phyloP scores from a whole-genome alignment of 2,113 vertebrate species.

The Microtus oregoni region DNA sequence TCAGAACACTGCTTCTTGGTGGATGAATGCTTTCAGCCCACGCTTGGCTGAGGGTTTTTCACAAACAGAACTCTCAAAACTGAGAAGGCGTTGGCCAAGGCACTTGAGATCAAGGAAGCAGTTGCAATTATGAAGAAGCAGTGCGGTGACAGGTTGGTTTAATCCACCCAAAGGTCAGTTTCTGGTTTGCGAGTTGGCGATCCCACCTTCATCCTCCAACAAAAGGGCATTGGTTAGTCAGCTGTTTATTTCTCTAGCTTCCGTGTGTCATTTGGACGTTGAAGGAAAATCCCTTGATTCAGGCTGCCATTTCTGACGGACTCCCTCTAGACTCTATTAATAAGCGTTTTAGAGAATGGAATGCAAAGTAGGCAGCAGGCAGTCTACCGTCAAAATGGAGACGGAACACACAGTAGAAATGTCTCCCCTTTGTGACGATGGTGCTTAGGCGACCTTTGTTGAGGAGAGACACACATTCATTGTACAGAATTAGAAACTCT shows the following conservation, averaged over 20 bases:
- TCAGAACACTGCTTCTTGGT: conserved; percentile 86
- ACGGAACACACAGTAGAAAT: conserved; percentile 79
- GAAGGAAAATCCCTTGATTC: conserved; percentile 91
- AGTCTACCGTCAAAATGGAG: conserved; percentile 85
- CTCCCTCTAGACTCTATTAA: conserved; percentile 91
- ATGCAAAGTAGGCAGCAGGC: conserved; percentile 88
- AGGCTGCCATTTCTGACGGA: conserved; percentile 90
- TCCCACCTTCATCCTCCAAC: conserved; percentile 88
- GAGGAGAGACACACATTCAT: conserved; percentile 38
- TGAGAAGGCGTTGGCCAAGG: conserved; percentile 83
- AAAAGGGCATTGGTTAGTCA: conserved; percentile 92
- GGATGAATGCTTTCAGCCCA: conserved; percentile 89
- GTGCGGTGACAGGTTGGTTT: conserved; percentile 86
- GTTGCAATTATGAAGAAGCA: conserved; percentile 86
- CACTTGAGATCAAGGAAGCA: conserved; percentile 87
- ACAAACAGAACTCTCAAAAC: conserved; percentile 86
- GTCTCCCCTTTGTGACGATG: conserved; percentile 76
- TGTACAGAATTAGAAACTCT: conserved; percentile 24
- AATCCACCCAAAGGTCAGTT: conserved; percentile 91
- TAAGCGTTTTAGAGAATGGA: conserved; percentile 88
- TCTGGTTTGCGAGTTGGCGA: conserved; percentile 88
- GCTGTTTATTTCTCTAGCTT: conserved; percentile 90
- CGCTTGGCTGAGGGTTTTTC: conserved; percentile 86
- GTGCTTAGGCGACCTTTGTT: conserved; percentile 77
- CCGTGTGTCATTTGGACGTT: conserved; percentile 89